Evolutionary conservation across 2,113 vertebrate species (phyloP), one percentile per base, ranked within the genome.

Genomic region (Acanthisitta chloris): DNA sequence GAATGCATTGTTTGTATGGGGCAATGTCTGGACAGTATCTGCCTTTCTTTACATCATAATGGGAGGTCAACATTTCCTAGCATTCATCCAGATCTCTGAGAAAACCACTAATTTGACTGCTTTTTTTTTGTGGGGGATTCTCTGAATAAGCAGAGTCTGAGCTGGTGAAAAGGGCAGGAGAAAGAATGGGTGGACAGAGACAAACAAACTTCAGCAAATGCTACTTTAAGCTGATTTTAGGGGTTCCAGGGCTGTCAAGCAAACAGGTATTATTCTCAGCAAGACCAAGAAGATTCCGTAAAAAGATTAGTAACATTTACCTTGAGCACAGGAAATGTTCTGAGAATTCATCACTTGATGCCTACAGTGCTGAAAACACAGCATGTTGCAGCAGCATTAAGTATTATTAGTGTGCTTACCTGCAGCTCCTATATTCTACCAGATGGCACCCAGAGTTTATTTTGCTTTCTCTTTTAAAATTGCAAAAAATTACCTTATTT

Each of bases 371-470:
- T 96, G 74, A 83, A 96, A 82, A 85, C 90, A 82, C 94, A 95
- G 93, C 90, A 51, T 55, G 78, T 70, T 81, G 82, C 49, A 36
- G 83, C 14, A 81, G 88, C 83, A 81, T 91, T 95, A 90, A 89
- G 81, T 57, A 82, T 90, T 92, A 95, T 91, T 95, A 94, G 88
- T 65, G 64, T 88, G 92, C 86, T 90, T 96, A 94, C 94, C 95
- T 96, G 92, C 90, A 91, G 94, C 71, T 96, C 74, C 87, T 28
- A 20, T 65, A 92, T 20, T 79, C 81, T 96, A 93, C 61, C 93
- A 95, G 95, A 90, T 92, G 92, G 90, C 69, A 93, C 24, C 18
- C 54, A 88, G 51, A 85, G 25, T 85, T 90, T 72, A 64, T 72
- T 92, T 86, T 80, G 46, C 74, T 62, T 80, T 73, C 64, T 49